A percentile compares a stretch with the other conserved stretches of the same genome.
Conservation (phyloP, 2,113 vertebrate genomes). For the Ginglymostoma cirratum region DNA sequence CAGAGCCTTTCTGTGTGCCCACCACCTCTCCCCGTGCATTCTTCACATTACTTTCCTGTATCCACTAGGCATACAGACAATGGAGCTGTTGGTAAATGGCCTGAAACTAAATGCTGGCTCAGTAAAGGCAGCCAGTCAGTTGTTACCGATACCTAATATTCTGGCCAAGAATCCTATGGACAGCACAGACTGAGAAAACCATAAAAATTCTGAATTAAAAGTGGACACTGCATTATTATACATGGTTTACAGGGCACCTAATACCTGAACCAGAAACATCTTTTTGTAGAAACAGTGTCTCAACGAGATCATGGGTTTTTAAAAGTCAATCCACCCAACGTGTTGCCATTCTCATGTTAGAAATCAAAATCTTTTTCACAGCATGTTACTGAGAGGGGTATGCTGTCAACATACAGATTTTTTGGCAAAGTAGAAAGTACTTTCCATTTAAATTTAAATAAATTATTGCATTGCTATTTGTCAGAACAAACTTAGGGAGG, state of each 20-base stretch:
- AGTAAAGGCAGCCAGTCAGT: neutral
- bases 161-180: neutral
- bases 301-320: neutral
- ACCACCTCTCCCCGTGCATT: too few species aligned
- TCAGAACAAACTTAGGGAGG: neutral
- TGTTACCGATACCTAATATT: neutral
- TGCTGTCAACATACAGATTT: neutral
- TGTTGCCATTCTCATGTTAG: too few species aligned
- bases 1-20: too few species aligned
- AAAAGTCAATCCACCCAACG: neutral
- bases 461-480: neutral
- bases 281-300: neutral
- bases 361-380: too few species aligned
- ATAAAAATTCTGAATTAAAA: neutral
- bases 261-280: neutral
- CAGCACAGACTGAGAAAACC: neutral
- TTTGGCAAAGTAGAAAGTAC: neutral
- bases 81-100: too few species aligned
- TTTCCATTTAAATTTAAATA: neutral
- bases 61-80: too few species aligned
- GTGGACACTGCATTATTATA: neutral
- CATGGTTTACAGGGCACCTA: neutral
- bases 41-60: too few species aligned
- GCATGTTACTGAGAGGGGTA: neutral
- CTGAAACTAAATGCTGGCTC: neutral